Evolutionary conservation across 2,888 invertebrate genomes (phyloP), one percentile per base, ranked within the genome.

Genomic region (Drosophila falleni): DNA sequence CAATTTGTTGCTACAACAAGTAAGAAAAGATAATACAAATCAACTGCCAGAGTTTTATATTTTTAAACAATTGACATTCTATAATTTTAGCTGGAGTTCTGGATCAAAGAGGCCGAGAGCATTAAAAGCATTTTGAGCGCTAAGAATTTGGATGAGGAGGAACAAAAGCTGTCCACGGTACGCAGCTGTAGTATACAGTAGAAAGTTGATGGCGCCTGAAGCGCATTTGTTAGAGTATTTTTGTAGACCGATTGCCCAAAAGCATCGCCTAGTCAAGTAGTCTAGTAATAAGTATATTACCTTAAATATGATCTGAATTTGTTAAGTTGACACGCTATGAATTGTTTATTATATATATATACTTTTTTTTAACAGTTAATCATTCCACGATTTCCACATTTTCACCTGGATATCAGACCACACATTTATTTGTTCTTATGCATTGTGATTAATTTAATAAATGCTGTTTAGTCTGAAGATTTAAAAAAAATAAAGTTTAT

Each of bases 101-200:
- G 94, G 94, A 93, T 94, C 91, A 93, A 93, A 71, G 94, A 94
- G 85, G 95, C 94, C 0, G 94, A 94, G 89, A 94, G 94, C 85
- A 93, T 94, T 13, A 94, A 94, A 79, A 93, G 93, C 49, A 92
- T 94, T 56, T 82, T 94, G 46, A 90, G 89, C 69, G 89, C 92
- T 4, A 92, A 92, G 70, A 81, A 91, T 11, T 78, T 92, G 51
- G 91, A 91, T 42, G 92, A 91, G 53, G 91, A 92, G 71, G 92
- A 91, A 33, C 91, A 90, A 70, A 89, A 91, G 73, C 67, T 91
- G 63, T 89, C 90, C 51, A 90, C 91, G 81, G 89, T 91, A 80
- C 91, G 92, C 70, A 90, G 88, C 78, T 92, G 91, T 84, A 83
- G 84, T 71, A 91, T 92, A 75, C 92, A 92, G 82, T 92, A 89